phyloP scores from a whole-genome alignment of 2,797 vertebrate species.

The Lepidocolaptes lacrymiger region DNA sequence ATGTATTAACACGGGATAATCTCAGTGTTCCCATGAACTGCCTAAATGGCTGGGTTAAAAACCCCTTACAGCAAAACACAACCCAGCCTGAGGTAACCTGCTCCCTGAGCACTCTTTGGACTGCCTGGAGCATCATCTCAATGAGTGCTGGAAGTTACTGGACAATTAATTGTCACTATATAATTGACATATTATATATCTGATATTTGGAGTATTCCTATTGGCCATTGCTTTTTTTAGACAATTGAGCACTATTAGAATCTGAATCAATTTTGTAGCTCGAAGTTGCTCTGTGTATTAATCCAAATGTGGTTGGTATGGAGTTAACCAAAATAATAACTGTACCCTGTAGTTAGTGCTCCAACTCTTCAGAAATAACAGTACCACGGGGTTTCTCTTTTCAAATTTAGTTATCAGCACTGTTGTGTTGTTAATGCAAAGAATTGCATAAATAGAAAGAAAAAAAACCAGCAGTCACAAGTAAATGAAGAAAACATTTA shows the following conservation, averaged over 20 bases:
- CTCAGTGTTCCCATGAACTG: rapidly evolving
- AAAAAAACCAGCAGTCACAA: background rate
- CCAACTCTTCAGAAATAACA: background rate
- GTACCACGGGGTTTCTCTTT: background rate
- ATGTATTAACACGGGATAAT: background rate
- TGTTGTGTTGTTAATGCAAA: background rate
- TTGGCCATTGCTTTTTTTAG: background rate
- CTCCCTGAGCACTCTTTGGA: background rate
- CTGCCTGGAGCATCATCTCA: background rate
- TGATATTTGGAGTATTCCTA: rapidly evolving
- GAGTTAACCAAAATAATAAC: background rate
- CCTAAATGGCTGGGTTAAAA: background rate
- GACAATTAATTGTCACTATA: background rate
- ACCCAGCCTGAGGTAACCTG: background rate
- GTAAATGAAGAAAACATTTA: background rate
- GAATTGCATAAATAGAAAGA: background rate
- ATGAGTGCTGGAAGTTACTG: background rate
- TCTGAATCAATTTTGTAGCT: background rate
- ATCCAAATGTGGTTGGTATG: background rate
- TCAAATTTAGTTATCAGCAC: background rate
- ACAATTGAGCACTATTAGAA: background rate
- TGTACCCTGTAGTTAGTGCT: background rate
- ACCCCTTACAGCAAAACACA: rapidly evolving
- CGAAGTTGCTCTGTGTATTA: background rate
- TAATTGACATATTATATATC: background rate